A percentile compares a stretch with the other conserved stretches of the same genome.
Conservation (phyloP, 1,140 invertebrate genomes). For the Glossosoma conforme region DNA sequence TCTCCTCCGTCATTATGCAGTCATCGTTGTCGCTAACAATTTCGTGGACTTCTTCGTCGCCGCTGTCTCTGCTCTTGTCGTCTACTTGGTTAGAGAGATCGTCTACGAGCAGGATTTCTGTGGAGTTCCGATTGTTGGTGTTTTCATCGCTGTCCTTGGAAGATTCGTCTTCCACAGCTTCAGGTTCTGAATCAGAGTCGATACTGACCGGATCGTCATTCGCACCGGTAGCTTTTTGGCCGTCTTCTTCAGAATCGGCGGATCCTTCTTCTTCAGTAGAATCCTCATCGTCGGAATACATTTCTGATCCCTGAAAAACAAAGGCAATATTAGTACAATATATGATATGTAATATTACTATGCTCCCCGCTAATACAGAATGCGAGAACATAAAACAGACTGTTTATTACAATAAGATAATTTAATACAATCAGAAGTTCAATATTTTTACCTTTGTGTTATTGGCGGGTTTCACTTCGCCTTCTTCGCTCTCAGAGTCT, state of each 20-base stretch:
- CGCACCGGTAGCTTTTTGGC: conserved; percentile 6
- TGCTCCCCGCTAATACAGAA: background rate
- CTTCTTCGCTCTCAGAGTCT: conserved; percentile 23
- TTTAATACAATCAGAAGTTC: background rate
- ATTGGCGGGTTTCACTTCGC: conserved; percentile 6
- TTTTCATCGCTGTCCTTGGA: conserved; percentile 19
- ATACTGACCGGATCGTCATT: conserved; percentile 33
- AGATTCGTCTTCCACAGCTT: conserved; percentile 23
- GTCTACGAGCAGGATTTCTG: conserved; percentile 32
- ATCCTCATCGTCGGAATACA: conserved; percentile 27
- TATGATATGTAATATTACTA: background rate
- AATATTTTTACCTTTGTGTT: conserved; percentile 12
- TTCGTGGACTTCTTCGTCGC: conserved; percentile 15
- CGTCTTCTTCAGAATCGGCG: conserved; percentile 13
- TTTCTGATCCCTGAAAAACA: conserved; percentile 18
- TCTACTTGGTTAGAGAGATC: conserved; percentile 29
- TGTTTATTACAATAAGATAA: background rate
- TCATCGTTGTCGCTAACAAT: conserved; percentile 28
- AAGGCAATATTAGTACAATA: conserved; percentile 5
- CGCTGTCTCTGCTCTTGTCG: background rate
- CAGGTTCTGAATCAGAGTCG: conserved; percentile 29
- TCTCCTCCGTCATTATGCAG: conserved; percentile 26
- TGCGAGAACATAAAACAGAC: background rate
- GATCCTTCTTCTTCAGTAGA: conserved; percentile 22
- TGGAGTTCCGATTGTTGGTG: conserved; percentile 13